Evolutionary conservation across 2,113 vertebrate genomes (phyloP).

Genomic region (Corvus hawaiiensis): DNA sequence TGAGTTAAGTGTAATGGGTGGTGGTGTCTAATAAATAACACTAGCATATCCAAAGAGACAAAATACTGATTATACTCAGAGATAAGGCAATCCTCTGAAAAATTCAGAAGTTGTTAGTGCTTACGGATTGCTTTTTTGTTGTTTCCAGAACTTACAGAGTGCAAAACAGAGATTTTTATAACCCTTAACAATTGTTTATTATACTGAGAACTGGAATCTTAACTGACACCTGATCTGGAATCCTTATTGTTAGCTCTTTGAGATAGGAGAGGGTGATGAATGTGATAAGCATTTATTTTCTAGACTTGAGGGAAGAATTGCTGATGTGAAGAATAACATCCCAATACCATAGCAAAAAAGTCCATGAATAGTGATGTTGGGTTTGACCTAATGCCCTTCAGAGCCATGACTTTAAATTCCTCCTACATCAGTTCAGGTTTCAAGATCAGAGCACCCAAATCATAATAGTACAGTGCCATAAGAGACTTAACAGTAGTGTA

Average conservation of each 20-base stretch:
- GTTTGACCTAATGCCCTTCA: background rate
- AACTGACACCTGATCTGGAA: background rate
- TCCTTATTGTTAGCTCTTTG: background rate
- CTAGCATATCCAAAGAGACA: background rate
- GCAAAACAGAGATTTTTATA: background rate
- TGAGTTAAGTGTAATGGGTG: background rate
- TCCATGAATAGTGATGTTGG: background rate
- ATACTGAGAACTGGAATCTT: background rate
- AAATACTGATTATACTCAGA: background rate
- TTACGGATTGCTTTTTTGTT: fast-evolving
- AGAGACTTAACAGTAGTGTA: background rate
- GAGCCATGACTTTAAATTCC: background rate
- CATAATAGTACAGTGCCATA: background rate
- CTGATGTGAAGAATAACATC: background rate
- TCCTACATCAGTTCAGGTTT: background rate
- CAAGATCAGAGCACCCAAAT: background rate
- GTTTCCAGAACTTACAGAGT: background rate
- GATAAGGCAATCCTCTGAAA: background rate
- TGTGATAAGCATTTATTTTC: background rate
- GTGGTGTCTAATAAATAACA: background rate
- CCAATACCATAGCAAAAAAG: background rate
- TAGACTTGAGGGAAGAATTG: background rate
- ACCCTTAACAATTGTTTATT: background rate
- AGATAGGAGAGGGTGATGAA: background rate
- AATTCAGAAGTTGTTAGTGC: background rate